Base-by-base conservation (phyloP, 2,888 invertebrate species). In the Microctonus brassicae region DNA sequence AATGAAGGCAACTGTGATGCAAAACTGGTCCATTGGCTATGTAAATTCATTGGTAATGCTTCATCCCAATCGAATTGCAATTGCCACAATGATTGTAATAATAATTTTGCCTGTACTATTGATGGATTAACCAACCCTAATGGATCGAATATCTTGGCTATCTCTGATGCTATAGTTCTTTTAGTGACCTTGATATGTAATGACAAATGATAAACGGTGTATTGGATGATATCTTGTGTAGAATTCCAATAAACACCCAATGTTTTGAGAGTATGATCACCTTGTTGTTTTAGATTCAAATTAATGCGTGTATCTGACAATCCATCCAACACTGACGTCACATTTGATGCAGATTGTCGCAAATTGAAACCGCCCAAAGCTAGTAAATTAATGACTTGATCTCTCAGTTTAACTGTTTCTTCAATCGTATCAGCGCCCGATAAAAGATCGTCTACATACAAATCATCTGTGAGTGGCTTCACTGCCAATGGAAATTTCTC, bases 121-220 rank as follows among this genome's bases (percentile, higher is more conserved):
- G 78, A 65, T 26, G 78, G 80, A 7, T 76, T 73, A 1, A 79
- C 64, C 9, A 78, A 62, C 1, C 78, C 79, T 0, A 79, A 33
- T 0, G 78, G 80, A 58, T 81, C 78, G 42, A 77, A 80, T 1
- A 78, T 76, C 34, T 67, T 75, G 0, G 77, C 77, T 9, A 78
- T 77, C 47, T 78, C 74, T 5, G 77, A 79, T 7, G 79, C 67
- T n/a, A 80, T 70, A 1, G 20, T 70, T 1, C 78, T 52, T 55
- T 78, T 80, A 0, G 75, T 78, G 11, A 71, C n/a, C n/a, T n/a
- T 58, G 6, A 17, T 20, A 22, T 47, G 13, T 10, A n/a, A n/a
- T n/a, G n/a, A n/a, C n/a, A n/a, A n/a, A n/a, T n/a, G n/a, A n/a
- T n/a, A n/a, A n/a, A n/a, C n/a, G n/a, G 69, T 60, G 20, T 76